Evolutionary conservation across 2,113 vertebrate genomes (phyloP), one percentile per base, ranked within the genome.

Genomic region (Pelusios castaneus): DNA sequence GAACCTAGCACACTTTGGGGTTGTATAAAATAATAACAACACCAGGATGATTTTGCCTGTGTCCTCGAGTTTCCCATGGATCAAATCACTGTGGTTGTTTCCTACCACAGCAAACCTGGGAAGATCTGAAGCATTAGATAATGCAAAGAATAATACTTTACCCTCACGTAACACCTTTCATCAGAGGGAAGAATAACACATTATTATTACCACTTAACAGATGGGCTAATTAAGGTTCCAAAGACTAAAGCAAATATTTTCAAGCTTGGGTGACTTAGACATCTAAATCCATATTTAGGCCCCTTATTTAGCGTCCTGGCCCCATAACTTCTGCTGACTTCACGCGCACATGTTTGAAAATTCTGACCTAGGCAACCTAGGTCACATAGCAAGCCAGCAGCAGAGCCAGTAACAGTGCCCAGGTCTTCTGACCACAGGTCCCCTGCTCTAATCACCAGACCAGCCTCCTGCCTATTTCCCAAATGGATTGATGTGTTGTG

Each of bases 301-400:
- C 52, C 60, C 34, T 85, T 85, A 88, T 94, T 76, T 0, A 92
- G 77, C 12, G 82, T 43, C 70, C 70, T 43, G n/a, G 34, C 92
- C 87, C 85, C 79, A 34, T 94, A 79, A 31, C 89, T 89, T 60
- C 82, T 82, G 92, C 47, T 85, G 0, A 83, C 84, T 96, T 84
- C 16, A 58, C 86, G 76, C 13, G 87, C 24, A 63, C 10, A 27
- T 0, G 67, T 84, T 73, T 88, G 95, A 79, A 92, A 95, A 92
- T 82, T 85, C 80, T 45, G 7, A 25, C 78, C 31, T n/a, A 58
- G 34, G 27, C 24, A 34, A 17, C 55, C 84, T 70, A 60, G 38
- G 70, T 41, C 70, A 43, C 12, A 3, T 38, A 73, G 70, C 21
- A 24, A 73, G 8, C 21, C 38, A 41, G 70, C 27, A 10, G 29